These are phyloP conservation scores for Drosophila pseudoananassae DNA, from an alignment of 1,140 invertebrate genomes.

Conservation along the genomic window DNA sequence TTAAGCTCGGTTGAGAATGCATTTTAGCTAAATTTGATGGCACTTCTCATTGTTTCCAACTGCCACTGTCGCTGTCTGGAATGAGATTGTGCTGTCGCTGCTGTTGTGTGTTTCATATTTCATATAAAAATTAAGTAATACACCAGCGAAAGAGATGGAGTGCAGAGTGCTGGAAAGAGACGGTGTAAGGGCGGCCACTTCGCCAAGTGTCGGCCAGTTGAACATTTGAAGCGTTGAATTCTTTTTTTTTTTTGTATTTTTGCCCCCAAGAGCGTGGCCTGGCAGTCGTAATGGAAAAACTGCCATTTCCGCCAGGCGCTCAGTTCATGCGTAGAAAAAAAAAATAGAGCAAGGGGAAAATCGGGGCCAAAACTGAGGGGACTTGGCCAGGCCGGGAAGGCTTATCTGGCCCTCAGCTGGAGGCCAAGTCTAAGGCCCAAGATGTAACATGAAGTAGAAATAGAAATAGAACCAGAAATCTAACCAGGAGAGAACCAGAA, in stretches of 20 bases:
- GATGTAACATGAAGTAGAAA: conserved; percentile 3
- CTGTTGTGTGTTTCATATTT: conserved; percentile 63
- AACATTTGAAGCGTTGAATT: conserved; percentile 6
- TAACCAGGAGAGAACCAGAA: conserved; percentile 3
- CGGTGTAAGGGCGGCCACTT: not conserved
- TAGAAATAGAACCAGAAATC: not conserved
- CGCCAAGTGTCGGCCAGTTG: conserved; percentile 47
- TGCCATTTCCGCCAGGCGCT: conserved; percentile 71
- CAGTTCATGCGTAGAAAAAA: conserved; percentile 51
- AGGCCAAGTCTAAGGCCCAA: conserved; percentile 29
- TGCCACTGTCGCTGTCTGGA: conserved; percentile 34
- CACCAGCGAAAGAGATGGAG: conserved; percentile 9
- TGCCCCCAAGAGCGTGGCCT: conserved; percentile 35
- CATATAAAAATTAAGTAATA: conserved; percentile 82
- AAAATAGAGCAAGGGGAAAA: no score
- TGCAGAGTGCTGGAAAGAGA: not conserved
- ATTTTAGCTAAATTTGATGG: conserved; percentile 56
- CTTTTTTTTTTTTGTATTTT: not conserved
- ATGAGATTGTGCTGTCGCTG: conserved; percentile 17
- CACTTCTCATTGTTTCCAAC: conserved; percentile 50
- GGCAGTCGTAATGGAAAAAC: conserved; percentile 72
- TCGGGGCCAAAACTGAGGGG: conserved; percentile 1
- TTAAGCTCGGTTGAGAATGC: conserved; percentile 40
- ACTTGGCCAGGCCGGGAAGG: conserved; percentile 9
- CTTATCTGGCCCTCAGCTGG: conserved; percentile 47